Evolutionary conservation across 2,888 invertebrate species (phyloP), one percentile per base, ranked within the genome.

Genomic region (Cerastis leucographa): DNA sequence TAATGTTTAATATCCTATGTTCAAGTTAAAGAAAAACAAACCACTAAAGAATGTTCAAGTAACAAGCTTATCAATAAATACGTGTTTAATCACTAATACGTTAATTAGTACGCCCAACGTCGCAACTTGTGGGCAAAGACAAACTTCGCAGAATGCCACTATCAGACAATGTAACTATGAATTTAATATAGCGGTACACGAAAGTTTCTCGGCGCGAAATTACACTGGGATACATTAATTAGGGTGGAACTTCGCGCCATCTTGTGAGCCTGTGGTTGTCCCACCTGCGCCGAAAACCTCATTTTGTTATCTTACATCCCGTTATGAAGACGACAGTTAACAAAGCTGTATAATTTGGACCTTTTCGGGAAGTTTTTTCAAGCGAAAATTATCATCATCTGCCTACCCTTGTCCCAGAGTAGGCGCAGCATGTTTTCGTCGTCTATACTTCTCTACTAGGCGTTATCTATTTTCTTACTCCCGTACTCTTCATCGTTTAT

Each of bases 171-270:
- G 88, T 84, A 86, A 89, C 90, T 89, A 90, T 92, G 89, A 92
- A 92, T 93, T 91, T 91, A 91, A 92, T 90, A 92, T 90, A 85
- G 83, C 85, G 83, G 82, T 84, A 79, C 75, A 82, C 70, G 85
- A 86, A 86, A 86, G 81, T 89, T 87, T 70, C 80, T 79, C 80
- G 78, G 85, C 83, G 85, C 80, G 83, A 87, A 89, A 91, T 91
- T 89, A 88, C 85, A 86, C 83, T 71, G 80, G 83, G 88, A 88
- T 86, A 91, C 90, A 91, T 91, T 92, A 91, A 93, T 93, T 91
- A 92, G 88, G 79, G 78, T 73, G 75, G 79, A 87, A 89, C 85
- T 89, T 90, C 72, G 77, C 85, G 88, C 87, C 87, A 85, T 88
- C 85, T 87, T 86, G 83, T 61, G 80, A 76, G 74, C 72, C 86